Evolutionary conservation across 2,888 invertebrate species (phyloP), one percentile per base, ranked within the genome.

Genomic region (Pristionchus entomophagus): DNA sequence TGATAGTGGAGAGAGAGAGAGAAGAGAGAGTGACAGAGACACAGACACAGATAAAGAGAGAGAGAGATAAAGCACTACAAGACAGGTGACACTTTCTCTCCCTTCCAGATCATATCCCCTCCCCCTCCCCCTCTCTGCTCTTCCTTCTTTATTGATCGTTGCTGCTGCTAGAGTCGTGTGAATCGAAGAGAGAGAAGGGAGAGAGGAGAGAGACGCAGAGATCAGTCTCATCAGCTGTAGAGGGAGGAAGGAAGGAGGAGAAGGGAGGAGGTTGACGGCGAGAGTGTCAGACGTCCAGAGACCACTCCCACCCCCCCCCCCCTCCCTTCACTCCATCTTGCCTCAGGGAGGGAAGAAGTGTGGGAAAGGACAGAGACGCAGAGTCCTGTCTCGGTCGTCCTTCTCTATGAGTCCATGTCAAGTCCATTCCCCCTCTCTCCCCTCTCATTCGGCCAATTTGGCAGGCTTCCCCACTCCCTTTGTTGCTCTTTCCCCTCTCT

Each of bases 241-340:
- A 77, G 51, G 80, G n/a, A n/a, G 86, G 84, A 80, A 86, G 77
- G 73, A 80, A 78, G 84, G 86, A 86, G 84, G 85, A 69, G 84
- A 80, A 10, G 35, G 78, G 62, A 78, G 22, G 78, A 53, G 77
- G 83, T 78, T 59, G 77, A 81, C 82, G 86, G 77, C 81, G 86
- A 82, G 56, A 59, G 83, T 59, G 85, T 73, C 84, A 86, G 87
- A 86, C 84, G 49, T 65, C 22, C 59, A 82, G 82, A 82, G n/a
- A 82, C 80, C 22, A 45, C 53, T 32, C 53, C 22, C 56, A 53
- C 81, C 2, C 26, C 2, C 81, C 2, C 26, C 2, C 77, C 3
- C 45, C 17, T 56, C 56, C 1, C 59, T 38, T 38, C 59, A 38
- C 38, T 38, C n/a, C n/a, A n/a, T n/a, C n/a, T n/a, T n/a, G 56